These are phyloP conservation scores for Nansenia antarctica DNA, from an alignment of 2,113 vertebrate species.

Conservation along the genomic window DNA sequence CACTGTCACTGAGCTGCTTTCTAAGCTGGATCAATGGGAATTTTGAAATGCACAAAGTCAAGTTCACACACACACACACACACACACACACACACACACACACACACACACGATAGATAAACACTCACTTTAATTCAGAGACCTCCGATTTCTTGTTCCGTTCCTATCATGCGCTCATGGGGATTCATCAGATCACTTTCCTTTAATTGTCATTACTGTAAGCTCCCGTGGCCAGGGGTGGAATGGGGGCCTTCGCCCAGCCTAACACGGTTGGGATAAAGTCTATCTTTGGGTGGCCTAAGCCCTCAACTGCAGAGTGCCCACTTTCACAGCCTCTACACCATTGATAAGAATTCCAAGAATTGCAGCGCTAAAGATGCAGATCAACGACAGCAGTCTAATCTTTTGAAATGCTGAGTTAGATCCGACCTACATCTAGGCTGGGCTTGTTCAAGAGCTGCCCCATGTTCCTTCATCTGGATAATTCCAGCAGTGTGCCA, in stretches of 20 bases:
- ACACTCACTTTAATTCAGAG: too few relatives aligned
- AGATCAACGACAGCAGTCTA: too few relatives aligned
- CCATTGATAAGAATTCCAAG: too few relatives aligned
- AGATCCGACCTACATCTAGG: too few relatives aligned
- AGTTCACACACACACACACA: slow-evolving; percentile 30
- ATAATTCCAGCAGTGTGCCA: too few relatives aligned
- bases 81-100: slow-evolving; percentile 5
- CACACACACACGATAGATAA: too few relatives aligned
- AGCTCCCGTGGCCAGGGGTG: slow-evolving; percentile 11
- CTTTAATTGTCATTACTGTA: slow-evolving; percentile 37
- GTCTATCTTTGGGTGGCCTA: not conserved
- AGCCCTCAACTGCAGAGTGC: not conserved
- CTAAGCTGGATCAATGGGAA: slow-evolving; percentile 70
- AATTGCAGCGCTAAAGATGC: too few relatives aligned
- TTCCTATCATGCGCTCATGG: slow-evolving; percentile 14
- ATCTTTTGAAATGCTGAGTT: too few relatives aligned
- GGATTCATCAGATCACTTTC: slow-evolving; percentile 11
- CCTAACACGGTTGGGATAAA: too few relatives aligned
- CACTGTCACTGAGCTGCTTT: slow-evolving; percentile 60
- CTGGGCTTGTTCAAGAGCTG: too few relatives aligned
- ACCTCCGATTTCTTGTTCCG: too few relatives aligned
- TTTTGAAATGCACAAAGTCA: slow-evolving; percentile 48
- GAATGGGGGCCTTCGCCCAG: slow-evolving; percentile 14
- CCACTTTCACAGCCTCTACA: not conserved
- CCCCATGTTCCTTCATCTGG: too few relatives aligned